phyloP scores from a whole-genome alignment of 2,113 vertebrate species.

The Alaudala cheleensis region DNA sequence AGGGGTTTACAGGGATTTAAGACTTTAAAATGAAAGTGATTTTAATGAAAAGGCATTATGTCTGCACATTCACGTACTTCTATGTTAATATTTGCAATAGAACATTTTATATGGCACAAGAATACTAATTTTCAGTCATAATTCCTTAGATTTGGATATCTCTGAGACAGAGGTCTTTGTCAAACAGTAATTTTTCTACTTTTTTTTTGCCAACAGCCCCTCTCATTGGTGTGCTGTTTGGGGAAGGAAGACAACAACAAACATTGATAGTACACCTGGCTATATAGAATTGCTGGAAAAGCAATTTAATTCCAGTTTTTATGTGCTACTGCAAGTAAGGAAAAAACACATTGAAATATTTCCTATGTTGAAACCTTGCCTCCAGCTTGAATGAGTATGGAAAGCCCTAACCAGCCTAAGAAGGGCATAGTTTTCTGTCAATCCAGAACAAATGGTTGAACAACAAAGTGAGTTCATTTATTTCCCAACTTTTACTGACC shows the following conservation, averaged over 20 bases:
- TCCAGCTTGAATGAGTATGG: background rate
- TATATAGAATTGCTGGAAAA: background rate
- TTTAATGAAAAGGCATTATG: background rate
- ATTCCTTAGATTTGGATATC: background rate
- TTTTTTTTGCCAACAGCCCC: background rate
- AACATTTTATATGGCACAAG: background rate
- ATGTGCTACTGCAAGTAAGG: background rate
- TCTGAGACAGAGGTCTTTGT: background rate
- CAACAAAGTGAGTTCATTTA: background rate
- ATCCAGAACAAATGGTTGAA: background rate
- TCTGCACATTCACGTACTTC: background rate
- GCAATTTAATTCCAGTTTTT: background rate
- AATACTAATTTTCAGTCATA: background rate
- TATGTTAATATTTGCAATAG: background rate
- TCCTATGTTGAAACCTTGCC: background rate
- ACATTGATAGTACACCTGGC: background rate
- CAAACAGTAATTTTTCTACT: background rate
- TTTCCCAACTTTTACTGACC: background rate
- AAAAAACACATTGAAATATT: background rate
- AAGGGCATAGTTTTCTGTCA: background rate
- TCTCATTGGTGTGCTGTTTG: background rate
- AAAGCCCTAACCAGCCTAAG: background rate
- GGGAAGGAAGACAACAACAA: background rate
- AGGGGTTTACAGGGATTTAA: background rate
- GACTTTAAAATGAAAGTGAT: background rate